These are phyloP conservation scores for Cyclargus thomasi DNA, from an alignment of 1,140 invertebrate genomes.

Conservation along the genomic window DNA sequence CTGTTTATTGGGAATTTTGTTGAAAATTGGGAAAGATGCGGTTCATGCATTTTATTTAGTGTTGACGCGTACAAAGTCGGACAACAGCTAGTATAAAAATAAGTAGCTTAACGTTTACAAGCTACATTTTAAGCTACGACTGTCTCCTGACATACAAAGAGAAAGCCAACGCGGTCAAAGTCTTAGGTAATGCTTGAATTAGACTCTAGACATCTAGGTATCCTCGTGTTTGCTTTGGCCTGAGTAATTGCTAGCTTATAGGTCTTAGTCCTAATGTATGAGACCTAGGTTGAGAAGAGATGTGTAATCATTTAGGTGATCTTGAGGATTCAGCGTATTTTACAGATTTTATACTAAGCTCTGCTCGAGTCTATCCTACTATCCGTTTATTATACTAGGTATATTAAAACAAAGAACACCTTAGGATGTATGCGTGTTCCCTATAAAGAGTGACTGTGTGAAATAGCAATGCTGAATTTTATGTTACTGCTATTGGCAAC, in stretches of 20 bases:
- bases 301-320: conserved; percentile 1
- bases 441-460: too few species aligned
- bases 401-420: too few species aligned
- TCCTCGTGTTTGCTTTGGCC: neutral
- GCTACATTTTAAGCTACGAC: neutral
- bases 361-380: too few species aligned
- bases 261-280: conserved; percentile 2
- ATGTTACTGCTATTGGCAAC: too few species aligned
- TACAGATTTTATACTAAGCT: neutral
- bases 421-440: too few species aligned
- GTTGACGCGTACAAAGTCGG: too few species aligned
- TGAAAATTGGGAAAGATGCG: too few species aligned
- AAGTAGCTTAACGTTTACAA: neutral
- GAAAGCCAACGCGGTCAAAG: neutral
- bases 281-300: neutral
- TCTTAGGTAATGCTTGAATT: neutral
- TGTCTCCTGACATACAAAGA: neutral
- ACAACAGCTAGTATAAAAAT: neutral
- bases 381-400: too few species aligned
- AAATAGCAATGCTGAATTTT: too few species aligned
- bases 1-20: too few species aligned
- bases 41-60: too few species aligned
- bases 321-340: neutral
- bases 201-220: neutral
- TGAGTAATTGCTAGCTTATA: conserved; percentile 1